A percentile compares a stretch with the other conserved stretches of the same genome.
Conservation (phyloP, 2,888 invertebrate genomes). For the Chrysopilus asiliformis region DNA sequence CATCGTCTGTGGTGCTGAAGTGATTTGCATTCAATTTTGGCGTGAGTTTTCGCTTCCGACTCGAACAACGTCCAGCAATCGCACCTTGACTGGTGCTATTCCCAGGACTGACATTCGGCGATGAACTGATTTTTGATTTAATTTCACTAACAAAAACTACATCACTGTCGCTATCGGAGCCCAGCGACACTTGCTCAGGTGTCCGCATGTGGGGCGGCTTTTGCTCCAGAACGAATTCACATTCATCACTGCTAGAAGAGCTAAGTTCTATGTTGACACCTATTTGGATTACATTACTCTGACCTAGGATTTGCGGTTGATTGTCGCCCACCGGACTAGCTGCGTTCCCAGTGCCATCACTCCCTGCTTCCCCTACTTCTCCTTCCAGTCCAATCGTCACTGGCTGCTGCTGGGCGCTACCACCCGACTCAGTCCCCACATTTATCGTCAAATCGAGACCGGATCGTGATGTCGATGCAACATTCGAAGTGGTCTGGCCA, state of each 20-base stretch:
- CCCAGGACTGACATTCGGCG: not conserved
- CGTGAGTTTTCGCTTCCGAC: constrained; percentile 6
- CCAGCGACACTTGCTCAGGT: constrained; percentile 32
- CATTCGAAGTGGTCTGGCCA: not conserved
- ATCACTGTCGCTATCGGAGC: constrained; percentile 33
- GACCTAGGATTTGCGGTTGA: constrained; percentile 11
- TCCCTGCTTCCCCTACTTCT: too few species aligned
- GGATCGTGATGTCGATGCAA: not conserved
- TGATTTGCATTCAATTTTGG: too few species aligned
- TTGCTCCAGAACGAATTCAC: constrained; percentile 32
- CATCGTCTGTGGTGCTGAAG: constrained; percentile 5
- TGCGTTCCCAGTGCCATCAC: not conserved
- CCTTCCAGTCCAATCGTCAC: too few species aligned
- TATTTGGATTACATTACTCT: constrained; percentile 11
- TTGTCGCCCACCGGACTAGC: constrained; percentile 1
- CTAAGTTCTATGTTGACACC: constrained; percentile 16
- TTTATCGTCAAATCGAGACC: not conserved
- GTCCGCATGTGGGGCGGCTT: constrained; percentile 36
- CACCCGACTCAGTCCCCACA: too few species aligned
- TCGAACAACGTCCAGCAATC: not conserved
- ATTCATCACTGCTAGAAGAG: constrained; percentile 30
- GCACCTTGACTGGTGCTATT: too few species aligned
- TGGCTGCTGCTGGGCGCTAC: constrained; percentile 1
- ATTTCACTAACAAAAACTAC: constrained; percentile 28
- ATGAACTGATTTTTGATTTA: constrained; percentile 2